Base-by-base conservation (phyloP, 53 echinoderm and acorn worm genomes). In the Mesocentrotus franciscanus region DNA sequence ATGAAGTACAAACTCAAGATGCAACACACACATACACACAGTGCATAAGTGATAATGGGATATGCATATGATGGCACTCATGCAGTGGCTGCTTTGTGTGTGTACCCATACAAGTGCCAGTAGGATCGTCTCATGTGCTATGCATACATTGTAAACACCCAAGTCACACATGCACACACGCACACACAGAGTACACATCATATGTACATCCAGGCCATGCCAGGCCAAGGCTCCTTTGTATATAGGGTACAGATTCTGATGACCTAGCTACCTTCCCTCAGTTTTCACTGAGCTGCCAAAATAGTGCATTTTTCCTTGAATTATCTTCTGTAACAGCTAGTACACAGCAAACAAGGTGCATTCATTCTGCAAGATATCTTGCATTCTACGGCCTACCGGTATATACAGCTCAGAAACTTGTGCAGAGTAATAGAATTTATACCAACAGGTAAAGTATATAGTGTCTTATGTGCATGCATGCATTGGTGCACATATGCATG, bases 21-120 rank as follows among this genome's bases (percentile, higher is more conserved):
- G 30, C 2, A 89, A 1, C 4, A 24, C 59, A 58, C 91, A 91
- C 64, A 62, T 27, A 87, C 58, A 58, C 27, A 58, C 59, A 58
- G 27, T n/a, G 87, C 87, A 87, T 87, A 85, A 56, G 87, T n/a
- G 11, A 58, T 58, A 87, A 87, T 87, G 87, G 87, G 87, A 81
- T 75, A 75, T n/a, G 27, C 27, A 30, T 20, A 14, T 18, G n/a
- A 33, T 14, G 8, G 78, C 78, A 33, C 11, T 18, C 70, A 70
- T 22, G 71, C 24, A 26, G 71, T 22, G 49, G 49, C 71, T 71
- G 71, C 71, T 74, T 74, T 74, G 74, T 74, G 74, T 84, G 10
- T 8, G 87, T 58, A 87, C 87, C 87, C 87, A 87, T 87, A 58
- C 57, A 57, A 58, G 58, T 87, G 24, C 78, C 22, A 24, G 33